Conservation (phyloP, 2,888 invertebrate species). For the Pseudanteris insignis region DNA sequence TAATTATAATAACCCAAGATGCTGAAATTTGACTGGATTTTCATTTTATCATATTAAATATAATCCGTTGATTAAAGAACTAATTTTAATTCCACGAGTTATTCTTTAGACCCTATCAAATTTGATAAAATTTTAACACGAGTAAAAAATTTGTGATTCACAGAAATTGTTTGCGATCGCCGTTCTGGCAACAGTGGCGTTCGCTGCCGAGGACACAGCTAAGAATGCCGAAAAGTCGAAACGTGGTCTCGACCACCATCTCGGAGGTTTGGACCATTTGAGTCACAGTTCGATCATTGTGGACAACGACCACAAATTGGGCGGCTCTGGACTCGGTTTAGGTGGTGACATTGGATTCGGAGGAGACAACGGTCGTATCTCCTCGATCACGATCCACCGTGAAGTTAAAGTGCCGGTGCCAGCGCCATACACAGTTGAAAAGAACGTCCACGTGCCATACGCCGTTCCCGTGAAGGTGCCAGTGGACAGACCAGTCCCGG, state of each 20-base stretch:
- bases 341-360: constrained; percentile 42
- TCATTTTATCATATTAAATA: too few relatives aligned
- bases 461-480: constrained; percentile 58
- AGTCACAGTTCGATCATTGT: constrained; percentile 30
- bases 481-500: constrained; percentile 56
- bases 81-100: too few relatives aligned
- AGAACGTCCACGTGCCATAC: constrained; percentile 55
- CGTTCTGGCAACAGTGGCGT: constrained; percentile 49
- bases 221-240: constrained; percentile 53
- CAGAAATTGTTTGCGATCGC: constrained; percentile 54
- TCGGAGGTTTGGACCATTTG: constrained; percentile 42
- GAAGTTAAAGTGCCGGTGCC: constrained; percentile 59
- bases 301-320: constrained; percentile 32
- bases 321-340: neutral
- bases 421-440: constrained; percentile 59
- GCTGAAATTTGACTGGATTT: too few relatives aligned
- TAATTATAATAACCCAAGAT: too few relatives aligned
- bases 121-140: neutral
- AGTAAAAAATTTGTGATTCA: constrained; percentile 7
- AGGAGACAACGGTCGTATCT: constrained; percentile 51
- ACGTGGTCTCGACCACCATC: constrained; percentile 58
- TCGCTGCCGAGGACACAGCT: constrained; percentile 47
- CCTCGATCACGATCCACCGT: constrained; percentile 58
- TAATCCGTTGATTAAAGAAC: too few relatives aligned
- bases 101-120: too few relatives aligned